Percentiles rank a stretch among this genome's conserved stretches.
Evolutionary conservation across 2,113 vertebrate genomes (phyloP).

Genomic region (Panurus biarmicus): DNA sequence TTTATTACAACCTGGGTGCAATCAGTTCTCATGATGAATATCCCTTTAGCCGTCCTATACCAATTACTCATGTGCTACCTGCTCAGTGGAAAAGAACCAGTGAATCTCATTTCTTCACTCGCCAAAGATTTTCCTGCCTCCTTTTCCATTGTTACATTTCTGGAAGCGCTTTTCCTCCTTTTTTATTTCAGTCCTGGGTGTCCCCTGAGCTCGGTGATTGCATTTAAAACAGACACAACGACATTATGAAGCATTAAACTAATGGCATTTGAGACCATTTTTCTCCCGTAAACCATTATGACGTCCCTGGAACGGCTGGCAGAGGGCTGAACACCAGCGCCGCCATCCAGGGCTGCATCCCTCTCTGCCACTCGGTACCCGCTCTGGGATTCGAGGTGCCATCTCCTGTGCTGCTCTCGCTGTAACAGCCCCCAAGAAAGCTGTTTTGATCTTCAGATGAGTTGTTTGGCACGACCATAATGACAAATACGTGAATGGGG

Average conservation of each 20-base stretch:
- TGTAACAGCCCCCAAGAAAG: conserved; percentile 10
- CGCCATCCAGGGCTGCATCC: background rate
- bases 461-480: conserved; percentile 8
- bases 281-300: conserved; percentile 53
- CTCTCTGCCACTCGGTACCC: background rate
- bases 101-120: background rate
- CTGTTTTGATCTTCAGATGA: conserved; percentile 47
- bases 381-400: background rate
- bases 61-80: background rate
- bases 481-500: conserved; percentile 28
- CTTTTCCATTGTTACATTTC: background rate
- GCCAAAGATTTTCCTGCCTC: background rate
- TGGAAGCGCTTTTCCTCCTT: conserved; percentile 1
- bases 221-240: conserved; percentile 52
- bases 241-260: conserved; percentile 66
- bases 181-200: conserved; percentile 34
- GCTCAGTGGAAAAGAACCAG: background rate
- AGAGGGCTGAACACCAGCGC: background rate
- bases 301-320: background rate
- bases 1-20: background rate
- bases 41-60: background rate
- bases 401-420: background rate
- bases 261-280: conserved; percentile 60
- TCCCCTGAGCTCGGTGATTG: conserved; percentile 44
- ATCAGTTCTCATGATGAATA: background rate